Evolutionary conservation across 1,140 invertebrate genomes (phyloP).

Genomic region (Euborellia annulipes): DNA sequence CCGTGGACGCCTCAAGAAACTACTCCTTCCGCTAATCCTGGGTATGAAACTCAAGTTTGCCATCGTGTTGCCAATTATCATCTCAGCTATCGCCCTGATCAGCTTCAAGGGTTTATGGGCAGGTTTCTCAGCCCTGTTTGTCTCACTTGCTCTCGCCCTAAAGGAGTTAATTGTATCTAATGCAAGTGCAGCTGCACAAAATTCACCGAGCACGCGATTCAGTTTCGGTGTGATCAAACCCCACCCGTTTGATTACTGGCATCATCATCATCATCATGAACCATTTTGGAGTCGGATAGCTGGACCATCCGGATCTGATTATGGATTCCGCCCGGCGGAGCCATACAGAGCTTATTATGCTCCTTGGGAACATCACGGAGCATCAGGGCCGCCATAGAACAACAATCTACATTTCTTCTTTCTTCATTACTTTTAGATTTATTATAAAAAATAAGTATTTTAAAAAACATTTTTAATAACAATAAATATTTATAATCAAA

Average conservation of each 20-base stretch:
- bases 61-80: slow-evolving; percentile 41
- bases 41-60: slow-evolving; percentile 43
- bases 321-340: too few species aligned
- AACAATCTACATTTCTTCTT: too few species aligned
- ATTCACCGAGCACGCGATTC: slow-evolving; percentile 3
- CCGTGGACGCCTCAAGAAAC: slow-evolving; percentile 38
- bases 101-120: slow-evolving; percentile 45
- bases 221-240: slow-evolving; percentile 4
- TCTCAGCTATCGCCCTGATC: slow-evolving; percentile 40
- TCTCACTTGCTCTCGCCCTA: slow-evolving; percentile 36
- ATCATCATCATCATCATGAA: slow-evolving; percentile 3
- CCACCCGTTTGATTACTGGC: not conserved
- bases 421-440: too few species aligned
- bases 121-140: slow-evolving; percentile 40
- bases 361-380: too few species aligned
- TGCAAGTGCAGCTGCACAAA: slow-evolving; percentile 11
- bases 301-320: too few species aligned
- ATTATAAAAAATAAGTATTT: too few species aligned
- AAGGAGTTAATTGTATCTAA: slow-evolving; percentile 30
- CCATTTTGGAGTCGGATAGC: slow-evolving; percentile 6
- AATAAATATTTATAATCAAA: too few species aligned
- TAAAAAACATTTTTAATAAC: too few species aligned
- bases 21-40: slow-evolving; percentile 41
- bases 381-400: too few species aligned
- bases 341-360: too few species aligned